Base-by-base conservation (phyloP, 2,888 invertebrate genomes). In the Athalia rosae region DNA sequence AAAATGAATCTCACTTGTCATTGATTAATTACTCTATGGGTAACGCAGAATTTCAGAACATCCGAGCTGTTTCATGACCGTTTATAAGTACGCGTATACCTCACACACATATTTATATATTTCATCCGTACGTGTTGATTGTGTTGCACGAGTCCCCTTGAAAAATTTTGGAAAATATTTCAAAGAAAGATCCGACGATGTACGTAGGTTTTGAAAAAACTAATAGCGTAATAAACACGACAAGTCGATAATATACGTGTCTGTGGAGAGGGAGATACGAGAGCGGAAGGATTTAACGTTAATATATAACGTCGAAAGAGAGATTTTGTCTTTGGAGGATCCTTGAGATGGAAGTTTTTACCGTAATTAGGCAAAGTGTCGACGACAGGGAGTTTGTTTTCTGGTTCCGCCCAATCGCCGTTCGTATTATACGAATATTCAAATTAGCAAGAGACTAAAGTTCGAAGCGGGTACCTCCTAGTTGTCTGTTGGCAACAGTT, bases 351-450 rank as follows among this genome's bases (percentile, higher is more conserved):
- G 45, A 4, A 74, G 41, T 74, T 74, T 74, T 74, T 74, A 59
- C 62, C 15, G 74, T 50, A 74, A 74, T 74, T 74, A 74, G 79
- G 76, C 77, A 83, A 86, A 83, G 85, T 87, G 87, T 88, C 87
- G 83, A 76, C 82, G 84, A 79, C 88, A 88, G 87, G 76, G 83
- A 84, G 80, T 82, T 83, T 86, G 86, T 85, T 86, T 84, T 84
- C 85, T 85, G 64, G 85, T 84, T 86, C 86, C 89, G 89, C 89
- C 89, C 89, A 85, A 89, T 89, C 88, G 87, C 83, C 89, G 89
- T 89, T 85, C 87, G 85, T 86, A 89, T 89, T 89, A 89, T 89
- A 87, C 89, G 87, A 85, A 88, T 89, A 89, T 89, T 89, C 86
- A 89, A 89, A 89, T 89, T 83, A 86, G 85, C 28, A 28, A 28